Conservation (phyloP, 2,888 invertebrate species). For the Trichopoda pennipes region DNA sequence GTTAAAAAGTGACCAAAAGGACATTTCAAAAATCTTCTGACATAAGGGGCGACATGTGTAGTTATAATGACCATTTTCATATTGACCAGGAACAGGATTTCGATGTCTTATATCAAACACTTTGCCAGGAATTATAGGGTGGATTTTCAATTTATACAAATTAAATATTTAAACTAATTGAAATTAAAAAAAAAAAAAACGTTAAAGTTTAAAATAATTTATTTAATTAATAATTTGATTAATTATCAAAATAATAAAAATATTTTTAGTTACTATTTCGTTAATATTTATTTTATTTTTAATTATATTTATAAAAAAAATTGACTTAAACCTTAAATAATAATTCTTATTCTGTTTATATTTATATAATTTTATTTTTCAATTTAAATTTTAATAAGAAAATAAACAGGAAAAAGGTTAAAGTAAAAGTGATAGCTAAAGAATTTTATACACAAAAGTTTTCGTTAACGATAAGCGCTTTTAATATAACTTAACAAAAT, state of each 20-base stretch:
- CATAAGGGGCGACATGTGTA: too few relatives aligned
- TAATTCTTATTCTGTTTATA: slow-evolving; percentile 44
- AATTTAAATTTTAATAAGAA: slow-evolving; percentile 45
- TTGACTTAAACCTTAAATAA: slow-evolving; percentile 59
- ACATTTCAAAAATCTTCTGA: too few relatives aligned
- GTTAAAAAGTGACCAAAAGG: too few relatives aligned
- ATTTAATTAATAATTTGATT: neutral
- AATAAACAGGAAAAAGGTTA: neutral
- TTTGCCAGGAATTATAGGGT: slow-evolving; percentile 15
- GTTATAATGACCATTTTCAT: too few relatives aligned
- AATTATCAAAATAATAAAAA: slow-evolving; percentile 45
- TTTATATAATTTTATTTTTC: slow-evolving; percentile 5
- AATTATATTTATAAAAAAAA: slow-evolving; percentile 47
- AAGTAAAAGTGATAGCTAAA: neutral
- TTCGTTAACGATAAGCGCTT: slow-evolving; percentile 45
- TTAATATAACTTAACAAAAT: slow-evolving; percentile 5
- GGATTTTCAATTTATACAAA: slow-evolving; percentile 35
- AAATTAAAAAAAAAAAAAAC: slow-evolving; percentile 5
- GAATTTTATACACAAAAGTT: slow-evolving; percentile 39
- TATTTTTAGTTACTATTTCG: slow-evolving; percentile 15
- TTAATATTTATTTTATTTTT: slow-evolving; percentile 19
- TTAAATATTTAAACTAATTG: neutral
- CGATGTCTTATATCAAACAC: too few relatives aligned
- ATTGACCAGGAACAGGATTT: too few relatives aligned
- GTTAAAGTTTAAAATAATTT: slow-evolving; percentile 4